Evolutionary conservation across 2,888 invertebrate species (phyloP), one percentile per base, ranked within the genome.

Genomic region (Apantesis nais): DNA sequence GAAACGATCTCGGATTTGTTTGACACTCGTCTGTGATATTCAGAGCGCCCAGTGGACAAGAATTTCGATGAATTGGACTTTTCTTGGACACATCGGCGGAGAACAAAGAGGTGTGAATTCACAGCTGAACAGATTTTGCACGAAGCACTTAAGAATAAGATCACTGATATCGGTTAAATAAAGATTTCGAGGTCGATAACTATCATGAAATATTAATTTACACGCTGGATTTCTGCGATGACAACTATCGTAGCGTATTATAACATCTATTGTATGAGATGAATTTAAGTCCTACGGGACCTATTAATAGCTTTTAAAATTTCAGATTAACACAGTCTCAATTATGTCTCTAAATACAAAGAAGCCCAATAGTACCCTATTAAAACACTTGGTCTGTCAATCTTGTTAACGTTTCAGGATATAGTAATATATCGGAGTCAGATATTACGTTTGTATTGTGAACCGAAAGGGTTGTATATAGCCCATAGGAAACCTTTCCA

Each of bases 21-120:
- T 95, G 95, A 94, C 94, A 94, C 90, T 90, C 90, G 89, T 88
- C 90, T 90, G 93, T 91, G 90, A 93, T 92, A 93, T 93, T 90
- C 90, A 90, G 91, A 89, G 87, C 90, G 92, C 84, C 87, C 86
- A 88, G 88, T 89, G 91, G 88, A 89, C 90, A 86, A 64, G 71
- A 82, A 85, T 84, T 91, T 91, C 89, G 89, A 83, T 87, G 90
- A 91, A 91, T 87, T 83, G 81, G 85, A 85, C 66, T 78, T 82
- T 78, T 82, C 78, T 82, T 85, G 83, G 79, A 80, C 78, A 80
- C 78, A 78, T 84, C 79, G 82, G 77, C 78, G 72, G 78, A 79
- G 85, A 83, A 90, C 91, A 91, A 90, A 89, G 87, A 92, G 84
- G 93, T 93, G 93, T 92, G 91, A 93, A 92, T 89, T 88, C 87